Evolutionary conservation across 2,113 vertebrate genomes (phyloP).

Genomic region (Rhea pennata): DNA sequence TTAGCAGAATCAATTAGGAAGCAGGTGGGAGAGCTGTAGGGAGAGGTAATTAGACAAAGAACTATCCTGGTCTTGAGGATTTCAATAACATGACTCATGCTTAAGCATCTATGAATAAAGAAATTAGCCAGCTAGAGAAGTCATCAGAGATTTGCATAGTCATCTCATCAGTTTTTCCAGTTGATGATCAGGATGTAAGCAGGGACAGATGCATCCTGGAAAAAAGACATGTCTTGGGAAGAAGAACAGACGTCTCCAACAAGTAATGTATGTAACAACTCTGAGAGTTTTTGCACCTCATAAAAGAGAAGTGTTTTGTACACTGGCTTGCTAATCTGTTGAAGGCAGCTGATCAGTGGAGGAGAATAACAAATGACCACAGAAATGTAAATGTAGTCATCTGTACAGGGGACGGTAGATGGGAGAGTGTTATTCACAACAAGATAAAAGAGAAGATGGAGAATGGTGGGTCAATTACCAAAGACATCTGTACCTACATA

Average conservation of each 20-base stretch:
- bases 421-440: neutral
- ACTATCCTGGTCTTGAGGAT: neutral
- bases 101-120: neutral
- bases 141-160: neutral
- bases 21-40: neutral
- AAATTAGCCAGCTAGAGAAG: neutral
- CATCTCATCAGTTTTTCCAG: neutral
- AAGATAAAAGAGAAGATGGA: neutral
- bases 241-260: neutral
- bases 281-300: neutral
- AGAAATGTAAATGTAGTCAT: neutral
- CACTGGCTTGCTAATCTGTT: neutral
- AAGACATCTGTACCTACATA: neutral
- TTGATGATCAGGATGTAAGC: neutral
- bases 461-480: neutral
- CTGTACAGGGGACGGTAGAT: neutral
- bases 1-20: neutral
- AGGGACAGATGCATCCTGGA: neutral
- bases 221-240: neutral
- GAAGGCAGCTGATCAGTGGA: neutral
- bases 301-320: neutral
- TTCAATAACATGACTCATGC: neutral
- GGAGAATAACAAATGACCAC: neutral
- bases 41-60: neutral
- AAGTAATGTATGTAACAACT: neutral